Base-by-base conservation (phyloP, 2,888 invertebrate genomes). In the Psylliodes chrysocephalus region DNA sequence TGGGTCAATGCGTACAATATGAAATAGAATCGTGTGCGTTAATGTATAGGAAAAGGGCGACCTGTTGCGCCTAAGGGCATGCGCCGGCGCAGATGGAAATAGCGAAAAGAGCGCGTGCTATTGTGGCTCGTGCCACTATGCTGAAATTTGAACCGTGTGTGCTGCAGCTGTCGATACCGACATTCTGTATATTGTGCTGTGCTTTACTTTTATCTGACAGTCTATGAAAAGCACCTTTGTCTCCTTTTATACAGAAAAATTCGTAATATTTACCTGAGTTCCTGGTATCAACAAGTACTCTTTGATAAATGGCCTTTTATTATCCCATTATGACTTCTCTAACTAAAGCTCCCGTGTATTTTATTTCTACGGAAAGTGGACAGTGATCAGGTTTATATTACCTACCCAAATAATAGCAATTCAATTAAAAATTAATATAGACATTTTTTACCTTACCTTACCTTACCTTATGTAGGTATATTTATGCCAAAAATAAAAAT, bases 161-260 rank as follows among this genome's bases (percentile, higher is more conserved):
- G 64, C 63, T 55, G 69, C 71, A 73, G 69, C 73, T 72, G 73
- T 70, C 71, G 71, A 71, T 71, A 63, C 63, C 65, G 61, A 68
- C 68, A 65, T 68, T 68, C 59, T 68, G 61, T 64, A 52, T 64
- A 69, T 67, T 70, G 68, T 68, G 68, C 66, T 67, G 68, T 71
- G 68, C 69, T 68, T 73, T 70, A 63, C 63, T 57, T 68, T 71
- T 65, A 73, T 71, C 71, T 71, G 70, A 69, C 71, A 70, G 67
- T 67, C 61, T 62, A 66, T 73, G 64, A 71, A 73, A 70, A 69
- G 69, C 57, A 44, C 57, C 64, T 67, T 73, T 73, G 71, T 73
- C 70, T 65, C 44, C 61, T 47, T 30, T 66, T 63, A 65, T 63
- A 68, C 66, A 61, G 61, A 67, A 68, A 68, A 65, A 66, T 63